Conservation (phyloP, 64 coral and sea anemone species). For the Dendrophyllia cribrosa region DNA sequence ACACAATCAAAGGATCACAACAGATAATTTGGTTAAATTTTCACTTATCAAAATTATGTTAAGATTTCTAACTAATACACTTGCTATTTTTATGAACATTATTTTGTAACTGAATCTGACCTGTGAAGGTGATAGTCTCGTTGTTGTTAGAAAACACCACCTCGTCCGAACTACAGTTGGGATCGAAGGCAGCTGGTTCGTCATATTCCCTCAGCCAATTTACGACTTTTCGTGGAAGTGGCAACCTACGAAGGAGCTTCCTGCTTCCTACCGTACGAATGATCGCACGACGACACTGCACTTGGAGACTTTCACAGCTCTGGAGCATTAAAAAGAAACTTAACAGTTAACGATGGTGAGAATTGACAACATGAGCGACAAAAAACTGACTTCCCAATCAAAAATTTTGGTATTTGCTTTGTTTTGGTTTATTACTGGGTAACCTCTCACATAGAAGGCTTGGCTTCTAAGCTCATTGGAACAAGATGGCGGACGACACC, state of each 20-base stretch:
- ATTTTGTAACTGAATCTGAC: constrained; percentile 17
- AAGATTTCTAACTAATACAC: too few relatives aligned
- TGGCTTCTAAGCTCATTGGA: neutral
- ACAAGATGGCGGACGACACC: neutral
- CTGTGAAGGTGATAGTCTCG: constrained; percentile 85
- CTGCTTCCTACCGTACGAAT: constrained; percentile 83
- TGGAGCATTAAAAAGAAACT: constrained; percentile 51
- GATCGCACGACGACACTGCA: constrained; percentile 79
- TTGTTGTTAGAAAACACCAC: constrained; percentile 75
- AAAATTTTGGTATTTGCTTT: neutral
- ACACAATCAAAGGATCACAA: too few relatives aligned
- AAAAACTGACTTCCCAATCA: neutral
- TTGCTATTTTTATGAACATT: too few relatives aligned
- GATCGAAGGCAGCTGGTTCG: constrained; percentile 73
- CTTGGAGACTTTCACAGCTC: constrained; percentile 92
- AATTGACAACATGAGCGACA: too few relatives aligned
- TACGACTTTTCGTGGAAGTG: constrained; percentile 69
- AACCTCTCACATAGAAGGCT: constrained; percentile 6
- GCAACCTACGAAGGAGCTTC: constrained; percentile 58
- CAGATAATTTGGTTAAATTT: too few relatives aligned
- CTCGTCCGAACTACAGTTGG: constrained; percentile 64
- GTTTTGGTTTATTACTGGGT: neutral
- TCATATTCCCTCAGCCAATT: constrained; percentile 84
- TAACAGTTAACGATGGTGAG: too few relatives aligned
- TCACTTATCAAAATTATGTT: too few relatives aligned